Evolutionary conservation across 1,140 invertebrate genomes (phyloP), one percentile per base, ranked within the genome.

Genomic region (Drosophila simulans): DNA sequence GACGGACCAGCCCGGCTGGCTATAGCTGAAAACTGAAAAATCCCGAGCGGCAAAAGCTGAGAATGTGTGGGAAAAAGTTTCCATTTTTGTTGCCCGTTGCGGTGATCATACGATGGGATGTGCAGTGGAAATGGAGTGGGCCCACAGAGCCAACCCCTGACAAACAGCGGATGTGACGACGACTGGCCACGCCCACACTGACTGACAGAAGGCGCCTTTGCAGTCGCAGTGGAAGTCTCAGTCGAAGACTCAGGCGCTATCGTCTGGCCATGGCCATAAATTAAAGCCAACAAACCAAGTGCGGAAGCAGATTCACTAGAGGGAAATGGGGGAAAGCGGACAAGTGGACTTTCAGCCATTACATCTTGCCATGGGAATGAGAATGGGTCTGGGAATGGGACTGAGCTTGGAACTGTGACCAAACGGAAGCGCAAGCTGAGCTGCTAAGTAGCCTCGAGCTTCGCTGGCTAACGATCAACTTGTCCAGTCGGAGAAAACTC

Each of bases 301-400:
- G 55, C 83, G 83, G 79, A 86, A 86, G 65, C 75, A 55, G 43
- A 82, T 70, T 79, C 62, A 46, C 58, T 20, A 42, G 60, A 12
- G 34, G 34, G 13, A n/a, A n/a, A 34, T 12, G 8, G 48, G 15
- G 52, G 12, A 31, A 42, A 52, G 51, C 65, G 54, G 46, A 73
- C 78, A 79, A 88, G 75, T 82, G 83, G 83, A 82, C 81, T 85
- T 86, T 79, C 77, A 81, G 75, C 75, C 83, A 82, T 82, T 83
- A 59, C 83, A 86, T 85, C 82, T 85, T 85, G 51, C 49, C 55
- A 40, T 8, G 34, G 13, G 59, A 39, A 53, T 34, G 31, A 1
- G 25, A 40, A 35, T 49, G 2, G 51, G 27, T 25, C 53, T 25
- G 12, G 4, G 37, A 49, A 46, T 42, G 15, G 1, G 27, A 43